Base-by-base conservation (phyloP, 92 coral and sea anemone genomes). In the Chrysogorgia sp. region DNA sequence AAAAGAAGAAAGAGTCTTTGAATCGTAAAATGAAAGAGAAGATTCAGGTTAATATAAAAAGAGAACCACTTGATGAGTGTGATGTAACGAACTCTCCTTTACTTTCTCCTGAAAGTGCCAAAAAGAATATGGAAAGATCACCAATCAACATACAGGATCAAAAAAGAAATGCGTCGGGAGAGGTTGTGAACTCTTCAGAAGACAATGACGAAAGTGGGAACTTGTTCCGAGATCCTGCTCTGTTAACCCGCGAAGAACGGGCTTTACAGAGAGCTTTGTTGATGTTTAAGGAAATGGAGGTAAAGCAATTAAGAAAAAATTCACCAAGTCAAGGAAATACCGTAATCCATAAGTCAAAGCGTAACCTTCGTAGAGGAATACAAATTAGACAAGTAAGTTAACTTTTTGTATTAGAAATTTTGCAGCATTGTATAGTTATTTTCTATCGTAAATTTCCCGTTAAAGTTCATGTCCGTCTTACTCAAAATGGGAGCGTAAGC, bases 241-340 rank as follows among this genome's bases (percentile, higher is more conserved):
- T 91, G 74, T 85, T 94, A 47, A 94, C 98, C 68, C 98, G 98
- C 48, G 98, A 94, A 78, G 97, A 94, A 77, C 92, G 98, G 57
- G 98, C 98, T 22, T 84, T 94, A 15, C 98, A 94, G 74, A 84
- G 98, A 52, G 98, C 98, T 20, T 85, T 94, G 89, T 69, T 94
- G 91, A 79, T 79, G 88, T 94, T 94, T 50, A 91, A 92, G 49
- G 97, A 91, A 80, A 90, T 94, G 94, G 98, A 94, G 58, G 62
- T 40, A 58, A 84, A 71, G 72, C 86, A 75, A 58, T 64, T 70
- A 74, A 84, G 81, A 58, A 75, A 78, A 49, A 50, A 57, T 0
- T 59, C 41, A 28, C 52, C 43, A 59, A 41, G 24, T 24, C 43
- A 0, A 26, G 34, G 22, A 28, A 48, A 34, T 61, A 10, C n/a